Percentiles rank a stretch among this genome's conserved stretches.
phyloP scores from a whole-genome alignment of 2,888 invertebrate species.

The Rhamnusium bicolor region DNA sequence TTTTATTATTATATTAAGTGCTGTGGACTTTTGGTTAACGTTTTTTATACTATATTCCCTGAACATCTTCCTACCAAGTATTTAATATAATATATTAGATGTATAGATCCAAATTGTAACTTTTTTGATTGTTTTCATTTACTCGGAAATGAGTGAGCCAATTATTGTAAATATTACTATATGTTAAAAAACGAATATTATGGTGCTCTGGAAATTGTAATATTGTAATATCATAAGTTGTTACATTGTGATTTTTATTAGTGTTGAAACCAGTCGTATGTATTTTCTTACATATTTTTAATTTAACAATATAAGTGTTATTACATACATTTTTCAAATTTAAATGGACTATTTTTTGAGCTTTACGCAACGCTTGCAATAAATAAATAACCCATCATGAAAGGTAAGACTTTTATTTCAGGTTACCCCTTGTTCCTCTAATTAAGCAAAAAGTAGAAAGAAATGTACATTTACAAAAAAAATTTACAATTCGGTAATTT shows the following conservation, averaged over 20 bases:
- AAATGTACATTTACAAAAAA: no score
- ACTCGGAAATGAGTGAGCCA: slow-evolving; percentile 51
- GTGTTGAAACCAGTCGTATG: slow-evolving; percentile 64
- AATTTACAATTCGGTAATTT: no score
- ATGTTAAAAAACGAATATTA: slow-evolving; percentile 66
- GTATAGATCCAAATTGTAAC: slow-evolving; percentile 63
- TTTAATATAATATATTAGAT: slow-evolving; percentile 65
- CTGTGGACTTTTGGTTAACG: slow-evolving; percentile 32
- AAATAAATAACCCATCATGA: slow-evolving; percentile 59
- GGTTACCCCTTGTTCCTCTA: neutral
- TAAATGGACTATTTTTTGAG: slow-evolving; percentile 66
- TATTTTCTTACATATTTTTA: slow-evolving; percentile 62
- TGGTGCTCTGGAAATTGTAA: slow-evolving; percentile 70
- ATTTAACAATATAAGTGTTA: slow-evolving; percentile 58
- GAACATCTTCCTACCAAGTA: slow-evolving; percentile 72
- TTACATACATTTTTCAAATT: slow-evolving; percentile 61
- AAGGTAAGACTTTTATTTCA: slow-evolving; percentile 28
- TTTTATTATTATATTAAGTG: slow-evolving; percentile 34
- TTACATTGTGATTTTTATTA: slow-evolving; percentile 69
- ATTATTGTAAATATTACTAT: slow-evolving; percentile 56
- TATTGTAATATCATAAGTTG: slow-evolving; percentile 61
- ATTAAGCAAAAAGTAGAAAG: no score
- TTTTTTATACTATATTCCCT: slow-evolving; percentile 52
- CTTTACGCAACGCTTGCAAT: slow-evolving; percentile 70
- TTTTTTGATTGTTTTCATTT: slow-evolving; percentile 50